These are phyloP conservation scores for Heliothis subflexa DNA, from an alignment of 1,140 invertebrate genomes.

Conservation along the genomic window DNA sequence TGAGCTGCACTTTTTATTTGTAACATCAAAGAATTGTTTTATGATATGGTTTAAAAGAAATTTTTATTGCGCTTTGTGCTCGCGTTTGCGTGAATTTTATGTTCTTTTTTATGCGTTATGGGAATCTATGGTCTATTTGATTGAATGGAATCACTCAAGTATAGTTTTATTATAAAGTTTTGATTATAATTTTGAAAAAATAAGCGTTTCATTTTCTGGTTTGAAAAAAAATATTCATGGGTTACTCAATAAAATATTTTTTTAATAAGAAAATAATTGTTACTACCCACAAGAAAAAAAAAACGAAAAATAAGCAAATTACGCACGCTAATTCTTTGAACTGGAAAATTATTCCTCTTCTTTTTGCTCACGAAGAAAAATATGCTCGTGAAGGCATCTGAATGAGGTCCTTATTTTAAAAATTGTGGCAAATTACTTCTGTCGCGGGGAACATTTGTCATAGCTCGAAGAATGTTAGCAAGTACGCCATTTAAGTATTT, in stretches of 20 bases:
- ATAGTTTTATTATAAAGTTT: neutral
- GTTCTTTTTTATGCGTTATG: constrained; percentile 12
- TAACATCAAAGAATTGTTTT: neutral
- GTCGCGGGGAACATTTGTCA: constrained; percentile 64
- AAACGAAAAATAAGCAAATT: neutral
- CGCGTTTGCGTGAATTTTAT: constrained; percentile 14
- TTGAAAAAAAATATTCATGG: too few relatives aligned
- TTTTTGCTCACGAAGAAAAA: constrained; percentile 26
- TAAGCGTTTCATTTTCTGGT: neutral
- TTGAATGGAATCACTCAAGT: neutral
- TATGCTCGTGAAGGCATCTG: constrained; percentile 1
- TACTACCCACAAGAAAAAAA: neutral
- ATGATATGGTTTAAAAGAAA: constrained; percentile 8
- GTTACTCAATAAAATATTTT: too few relatives aligned
- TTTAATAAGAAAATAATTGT: too few relatives aligned
- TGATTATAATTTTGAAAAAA: neutral
- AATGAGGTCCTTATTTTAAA: constrained; percentile 38
- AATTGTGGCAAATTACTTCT: constrained; percentile 64
- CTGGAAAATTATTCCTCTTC: neutral
- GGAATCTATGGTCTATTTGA: constrained; percentile 19
- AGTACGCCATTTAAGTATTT: constrained; percentile 45
- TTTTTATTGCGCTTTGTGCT: constrained; percentile 34
- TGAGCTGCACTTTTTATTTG: constrained; percentile 17
- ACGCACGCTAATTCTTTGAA: neutral
- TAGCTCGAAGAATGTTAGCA: constrained; percentile 49